Evolutionary conservation across 1,140 invertebrate genomes (phyloP).

Genomic region (Glomeris maerens): DNA sequence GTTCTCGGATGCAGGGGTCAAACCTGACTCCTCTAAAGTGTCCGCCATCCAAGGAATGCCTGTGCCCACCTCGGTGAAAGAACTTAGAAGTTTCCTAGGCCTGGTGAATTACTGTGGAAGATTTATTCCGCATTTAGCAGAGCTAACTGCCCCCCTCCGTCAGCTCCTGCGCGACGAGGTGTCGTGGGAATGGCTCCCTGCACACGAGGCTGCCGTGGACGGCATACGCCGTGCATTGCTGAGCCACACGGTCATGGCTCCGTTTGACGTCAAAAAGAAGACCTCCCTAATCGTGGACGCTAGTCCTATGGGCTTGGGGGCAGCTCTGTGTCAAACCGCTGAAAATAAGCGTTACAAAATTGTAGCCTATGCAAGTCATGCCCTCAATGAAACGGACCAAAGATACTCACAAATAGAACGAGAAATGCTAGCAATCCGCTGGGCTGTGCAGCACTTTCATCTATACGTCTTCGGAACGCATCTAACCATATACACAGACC

Average conservation of each 20-base stretch:
- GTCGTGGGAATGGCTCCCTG: neutral
- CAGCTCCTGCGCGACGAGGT: conserved; percentile 2
- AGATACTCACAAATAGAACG: conserved; percentile 14
- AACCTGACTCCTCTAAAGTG: conserved; percentile 7
- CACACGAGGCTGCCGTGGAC: neutral
- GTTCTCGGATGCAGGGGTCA: conserved; percentile 13
- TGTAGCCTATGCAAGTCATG: conserved; percentile 13
- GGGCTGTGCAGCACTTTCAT: conserved; percentile 17
- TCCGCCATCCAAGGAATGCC: neutral
- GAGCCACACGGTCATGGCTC: neutral
- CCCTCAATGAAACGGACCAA: conserved; percentile 11
- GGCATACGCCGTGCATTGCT: neutral
- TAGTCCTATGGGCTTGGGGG: no score
- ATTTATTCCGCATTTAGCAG: conserved; percentile 13
- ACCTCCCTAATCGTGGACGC: neutral
- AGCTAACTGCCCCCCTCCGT: conserved; percentile 11
- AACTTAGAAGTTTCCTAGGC: conserved; percentile 16
- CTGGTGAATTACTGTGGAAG: conserved; percentile 14
- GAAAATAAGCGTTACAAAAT: no score
- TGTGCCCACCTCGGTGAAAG: neutral
- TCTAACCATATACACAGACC: conserved; percentile 14
- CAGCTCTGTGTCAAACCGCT: no score
- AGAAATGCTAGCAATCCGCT: conserved; percentile 16
- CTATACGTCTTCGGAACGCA: conserved; percentile 18
- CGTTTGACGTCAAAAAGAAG: neutral